These are phyloP conservation scores for Nothobranchius furzeri DNA, from an alignment of 2,113 vertebrate species.

Conservation along the genomic window DNA sequence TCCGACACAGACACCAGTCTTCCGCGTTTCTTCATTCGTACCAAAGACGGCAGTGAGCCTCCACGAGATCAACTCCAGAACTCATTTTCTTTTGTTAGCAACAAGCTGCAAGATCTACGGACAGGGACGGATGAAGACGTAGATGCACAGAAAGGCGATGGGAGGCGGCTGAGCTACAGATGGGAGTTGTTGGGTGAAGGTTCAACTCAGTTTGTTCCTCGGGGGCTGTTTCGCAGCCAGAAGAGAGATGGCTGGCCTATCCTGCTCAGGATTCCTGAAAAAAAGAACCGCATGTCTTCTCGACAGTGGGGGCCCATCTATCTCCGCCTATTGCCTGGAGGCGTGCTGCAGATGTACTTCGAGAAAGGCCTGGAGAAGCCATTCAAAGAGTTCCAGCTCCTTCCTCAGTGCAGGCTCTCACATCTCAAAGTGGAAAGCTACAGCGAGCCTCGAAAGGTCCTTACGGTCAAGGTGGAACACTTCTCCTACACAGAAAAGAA, in stretches of 20 bases:
- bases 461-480: constrained; percentile 90
- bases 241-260: constrained; percentile 89
- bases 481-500: constrained; percentile 90
- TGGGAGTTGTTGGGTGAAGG: constrained; percentile 38
- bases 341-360: constrained; percentile 93
- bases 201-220: constrained; percentile 75
- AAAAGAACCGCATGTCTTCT: constrained; percentile 98
- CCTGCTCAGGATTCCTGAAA: constrained; percentile 96
- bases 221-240: constrained; percentile 83
- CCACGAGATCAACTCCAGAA: constrained; percentile 87
- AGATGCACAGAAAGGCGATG: constrained; percentile 26
- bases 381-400: constrained; percentile 92
- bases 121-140: constrained; percentile 61
- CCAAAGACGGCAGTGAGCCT: constrained; percentile 78
- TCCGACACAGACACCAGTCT: constrained; percentile 59
- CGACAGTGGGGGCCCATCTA: constrained; percentile 98
- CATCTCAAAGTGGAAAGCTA: constrained; percentile 91
- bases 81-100: constrained; percentile 88
- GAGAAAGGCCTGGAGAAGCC: constrained; percentile 95
- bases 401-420: constrained; percentile 86
- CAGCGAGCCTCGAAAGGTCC: constrained; percentile 88
- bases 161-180: constrained; percentile 48
- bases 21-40: constrained; percentile 82
- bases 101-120: constrained; percentile 86
- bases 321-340: constrained; percentile 86